A percentile compares a stretch with the other conserved stretches of the same genome.
phyloP scores from a whole-genome alignment of 1,140 invertebrate genomes.

The Magallana ariakensis region DNA sequence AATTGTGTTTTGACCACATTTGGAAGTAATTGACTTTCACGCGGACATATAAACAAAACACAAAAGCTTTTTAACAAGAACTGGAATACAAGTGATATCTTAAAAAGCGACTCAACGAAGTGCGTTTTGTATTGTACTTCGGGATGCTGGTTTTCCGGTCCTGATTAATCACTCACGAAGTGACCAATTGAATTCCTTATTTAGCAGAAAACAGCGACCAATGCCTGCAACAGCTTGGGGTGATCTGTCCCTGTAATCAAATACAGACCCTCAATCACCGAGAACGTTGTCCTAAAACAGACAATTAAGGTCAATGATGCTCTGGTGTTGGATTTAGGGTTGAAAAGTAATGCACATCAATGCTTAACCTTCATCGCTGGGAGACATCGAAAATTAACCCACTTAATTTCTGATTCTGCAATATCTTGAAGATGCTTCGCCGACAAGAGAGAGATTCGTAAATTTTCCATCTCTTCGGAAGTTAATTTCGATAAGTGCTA shows the following conservation, averaged over 20 bases:
- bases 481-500: conserved; percentile 38
- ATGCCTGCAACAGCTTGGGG: conserved; percentile 6
- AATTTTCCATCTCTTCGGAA: conserved; percentile 21
- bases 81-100: too few species aligned
- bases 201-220: background rate
- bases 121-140: background rate
- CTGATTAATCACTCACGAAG: background rate
- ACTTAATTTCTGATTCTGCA: conserved; percentile 28
- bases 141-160: background rate
- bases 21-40: too few species aligned
- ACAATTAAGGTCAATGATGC: conserved; percentile 2
- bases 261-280: background rate
- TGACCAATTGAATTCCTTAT: conserved; percentile 9
- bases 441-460: background rate
- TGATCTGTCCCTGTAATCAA: conserved; percentile 6
- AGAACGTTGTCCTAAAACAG: background rate
- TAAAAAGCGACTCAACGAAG: background rate
- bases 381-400: conserved; percentile 26
- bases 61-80: too few species aligned
- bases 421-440: conserved; percentile 19
- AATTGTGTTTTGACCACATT: too few species aligned
- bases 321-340: conserved; percentile 7
- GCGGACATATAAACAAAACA: too few species aligned
- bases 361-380: background rate
- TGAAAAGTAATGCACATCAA: conserved; percentile 11